Evolutionary conservation across 2,113 vertebrate genomes (phyloP), one percentile per base, ranked within the genome.

Genomic region (Tenrec ecaudatus): DNA sequence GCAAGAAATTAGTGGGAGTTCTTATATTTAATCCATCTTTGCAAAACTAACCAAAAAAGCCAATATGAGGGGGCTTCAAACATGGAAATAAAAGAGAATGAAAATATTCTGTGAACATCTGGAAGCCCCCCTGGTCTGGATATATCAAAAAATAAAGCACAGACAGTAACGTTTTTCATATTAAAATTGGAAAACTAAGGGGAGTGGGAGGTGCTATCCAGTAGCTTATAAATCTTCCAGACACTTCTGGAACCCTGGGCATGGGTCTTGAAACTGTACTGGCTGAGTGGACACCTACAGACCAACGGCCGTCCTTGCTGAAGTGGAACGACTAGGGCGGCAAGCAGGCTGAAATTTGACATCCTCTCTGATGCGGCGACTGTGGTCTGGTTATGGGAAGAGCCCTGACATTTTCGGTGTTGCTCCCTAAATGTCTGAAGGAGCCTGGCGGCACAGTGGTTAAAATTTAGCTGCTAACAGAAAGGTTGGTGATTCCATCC

Each of bases 181-280:
- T 90, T 92, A 88, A 89, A 89, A 68, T 86, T 58, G 82, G 69
- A 25, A 87, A 38, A 83, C 23, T 64, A n/a, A 43, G 57, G 20
- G 47, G 47, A 53, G 47, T 5, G 47, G 33, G 15, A 12, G 22
- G 2, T 89, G 33, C 60, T 22, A 91, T 82, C 25, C 3, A 27
- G 53, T 68, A 86, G 33, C 16, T 82, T 92, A 43, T n/a, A 78
- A 38, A 87, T 64, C 12, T 76, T 86, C 22, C 1, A 27, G 60
- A 6, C 71, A 86, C 31, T 83, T 31, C 76, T 53, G 14, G 6
- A 33, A 93, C 40, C 47, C 66, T 58, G 17, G 53, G 33, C 31
- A 6, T 25, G 66, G n/a, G 33, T 19, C 93, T 38, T 81, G 75
- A 85, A 43, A 47, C 2, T n/a, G 1, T 20, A 68, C 33, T 73